Evolutionary conservation across 1,140 invertebrate species (phyloP).

Genomic region (Zaprionus gabonicus): DNA sequence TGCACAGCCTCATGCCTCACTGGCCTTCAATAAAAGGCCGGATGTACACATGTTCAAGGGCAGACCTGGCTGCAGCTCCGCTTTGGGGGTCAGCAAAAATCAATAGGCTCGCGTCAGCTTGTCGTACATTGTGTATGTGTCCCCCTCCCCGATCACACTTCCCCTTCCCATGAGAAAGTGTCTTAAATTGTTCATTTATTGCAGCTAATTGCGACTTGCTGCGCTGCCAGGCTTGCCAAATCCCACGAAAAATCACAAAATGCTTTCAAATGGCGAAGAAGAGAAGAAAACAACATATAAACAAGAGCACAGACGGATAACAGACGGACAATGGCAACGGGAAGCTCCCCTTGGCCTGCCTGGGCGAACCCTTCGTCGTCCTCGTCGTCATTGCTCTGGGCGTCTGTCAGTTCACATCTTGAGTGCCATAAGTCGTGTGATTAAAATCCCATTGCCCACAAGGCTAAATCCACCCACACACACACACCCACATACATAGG

Average conservation of each 20-base stretch:
- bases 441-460: constrained; percentile 84
- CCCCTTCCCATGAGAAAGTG: constrained; percentile 7
- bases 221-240: constrained; percentile 27
- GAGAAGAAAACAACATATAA: constrained; percentile 25
- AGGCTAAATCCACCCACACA: constrained; percentile 72
- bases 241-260: constrained; percentile 80
- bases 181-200: constrained; percentile 84
- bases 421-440: constrained; percentile 85
- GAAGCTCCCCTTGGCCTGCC: constrained; percentile 37
- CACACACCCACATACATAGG: neutral
- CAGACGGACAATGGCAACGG: constrained; percentile 45
- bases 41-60: constrained; percentile 78
- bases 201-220: constrained; percentile 82
- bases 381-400: constrained; percentile 18
- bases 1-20: constrained; percentile 14
- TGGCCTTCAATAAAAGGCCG: constrained; percentile 55
- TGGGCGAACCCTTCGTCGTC: constrained; percentile 58
- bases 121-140: constrained; percentile 24
- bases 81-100: constrained; percentile 54
- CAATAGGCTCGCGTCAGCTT: constrained; percentile 44
- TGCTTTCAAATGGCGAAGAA: constrained; percentile 63
- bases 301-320: constrained; percentile 13
- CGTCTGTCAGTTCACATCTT: constrained; percentile 83
- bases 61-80: constrained; percentile 29
- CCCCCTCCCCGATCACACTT: neutral